Percentiles rank a stretch among this genome's conserved stretches.
phyloP scores from a whole-genome alignment of 2,797 vertebrate species.

The Malurus splendens region DNA sequence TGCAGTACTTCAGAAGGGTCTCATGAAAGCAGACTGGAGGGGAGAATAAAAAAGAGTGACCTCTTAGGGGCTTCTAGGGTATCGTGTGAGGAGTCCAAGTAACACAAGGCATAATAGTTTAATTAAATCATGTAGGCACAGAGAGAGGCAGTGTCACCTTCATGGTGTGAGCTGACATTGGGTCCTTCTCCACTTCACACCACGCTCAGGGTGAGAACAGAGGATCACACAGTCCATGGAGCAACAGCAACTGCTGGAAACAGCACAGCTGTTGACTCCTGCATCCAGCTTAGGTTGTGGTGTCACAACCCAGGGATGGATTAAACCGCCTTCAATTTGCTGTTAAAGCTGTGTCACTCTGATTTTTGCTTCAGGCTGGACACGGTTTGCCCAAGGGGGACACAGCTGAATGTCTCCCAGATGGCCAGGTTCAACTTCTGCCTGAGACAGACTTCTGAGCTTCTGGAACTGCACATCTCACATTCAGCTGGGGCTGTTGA shows the following conservation, averaged over 20 bases:
- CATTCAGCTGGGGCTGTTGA: not conserved
- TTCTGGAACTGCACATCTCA: not conserved
- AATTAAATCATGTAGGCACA: not conserved
- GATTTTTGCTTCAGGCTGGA: not conserved
- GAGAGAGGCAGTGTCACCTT: not conserved
- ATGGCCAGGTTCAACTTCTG: not conserved
- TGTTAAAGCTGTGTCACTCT: not conserved
- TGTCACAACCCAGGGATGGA: not conserved
- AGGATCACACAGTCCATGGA: not conserved
- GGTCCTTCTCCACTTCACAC: not conserved
- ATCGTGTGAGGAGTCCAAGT: not conserved
- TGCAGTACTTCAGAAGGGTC: not conserved
- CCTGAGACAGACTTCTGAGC: not conserved
- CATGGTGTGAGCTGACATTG: not conserved
- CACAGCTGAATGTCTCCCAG: not conserved
- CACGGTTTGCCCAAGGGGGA: not conserved
- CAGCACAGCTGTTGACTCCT: not conserved
- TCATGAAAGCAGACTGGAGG: not conserved
- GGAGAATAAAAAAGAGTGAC: not conserved
- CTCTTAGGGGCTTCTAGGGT: not conserved
- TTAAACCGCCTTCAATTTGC: not conserved
- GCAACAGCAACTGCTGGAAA: not conserved
- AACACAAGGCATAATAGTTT: not conserved
- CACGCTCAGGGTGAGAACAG: not conserved
- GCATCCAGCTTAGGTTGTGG: not conserved